Percentiles rank a stretch among this genome's conserved stretches.
Conservation (phyloP, 2,113 vertebrate species). For the Scatophagus argus region DNA sequence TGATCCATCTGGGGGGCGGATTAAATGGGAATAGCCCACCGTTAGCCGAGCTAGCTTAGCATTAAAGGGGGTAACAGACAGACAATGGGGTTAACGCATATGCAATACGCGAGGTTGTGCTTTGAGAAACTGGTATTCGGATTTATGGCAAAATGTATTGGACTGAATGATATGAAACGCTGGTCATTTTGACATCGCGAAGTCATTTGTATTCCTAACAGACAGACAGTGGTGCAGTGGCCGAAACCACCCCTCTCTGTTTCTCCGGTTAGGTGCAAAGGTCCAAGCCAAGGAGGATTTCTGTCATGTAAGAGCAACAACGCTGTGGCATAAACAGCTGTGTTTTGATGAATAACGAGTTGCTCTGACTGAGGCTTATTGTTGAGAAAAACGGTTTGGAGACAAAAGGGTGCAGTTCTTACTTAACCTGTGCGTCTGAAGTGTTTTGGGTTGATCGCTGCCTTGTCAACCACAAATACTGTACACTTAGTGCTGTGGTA, state of each 20-base stretch:
- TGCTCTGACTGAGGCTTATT: not conserved
- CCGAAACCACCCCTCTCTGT: constrained; percentile 69
- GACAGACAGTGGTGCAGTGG: constrained; percentile 79
- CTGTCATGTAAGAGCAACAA: constrained; percentile 35
- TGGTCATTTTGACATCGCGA: constrained; percentile 30
- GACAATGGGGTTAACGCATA: constrained; percentile 74
- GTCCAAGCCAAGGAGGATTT: constrained; percentile 55
- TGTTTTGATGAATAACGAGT: constrained; percentile 30
- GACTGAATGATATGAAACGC: not conserved
- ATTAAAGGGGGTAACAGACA: constrained; percentile 71
- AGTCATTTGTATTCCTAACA: constrained; percentile 80
- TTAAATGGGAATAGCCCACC: constrained; percentile 70
- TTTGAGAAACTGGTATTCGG: not conserved
- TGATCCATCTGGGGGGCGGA: constrained; percentile 57
- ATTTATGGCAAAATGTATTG: not conserved
- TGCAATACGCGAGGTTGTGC: constrained; percentile 31
- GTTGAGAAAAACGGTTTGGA: constrained; percentile 14
- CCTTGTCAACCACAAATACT: constrained; percentile 40
- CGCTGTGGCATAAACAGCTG: constrained; percentile 20
- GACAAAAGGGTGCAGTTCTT: constrained; percentile 44
- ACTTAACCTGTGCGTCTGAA: constrained; percentile 34
- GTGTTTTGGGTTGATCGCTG: constrained; percentile 40
- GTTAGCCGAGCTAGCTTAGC: constrained; percentile 80
- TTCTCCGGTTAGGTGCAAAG: constrained; percentile 67
- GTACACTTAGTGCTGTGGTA: not conserved